Conservation (phyloP, 2,888 invertebrate species). For the Lottia gigantea region DNA sequence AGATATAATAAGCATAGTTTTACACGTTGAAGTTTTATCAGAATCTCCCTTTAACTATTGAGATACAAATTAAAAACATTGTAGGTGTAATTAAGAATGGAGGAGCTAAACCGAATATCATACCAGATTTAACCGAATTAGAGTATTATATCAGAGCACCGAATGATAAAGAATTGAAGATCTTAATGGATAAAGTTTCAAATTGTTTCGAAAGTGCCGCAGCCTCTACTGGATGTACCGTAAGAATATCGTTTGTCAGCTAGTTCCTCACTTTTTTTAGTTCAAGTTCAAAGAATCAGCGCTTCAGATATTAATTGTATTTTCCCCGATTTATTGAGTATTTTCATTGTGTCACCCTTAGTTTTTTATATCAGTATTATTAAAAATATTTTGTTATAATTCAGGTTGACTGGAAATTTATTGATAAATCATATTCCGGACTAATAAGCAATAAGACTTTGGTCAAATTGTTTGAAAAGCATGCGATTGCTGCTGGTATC, state of each 20-base stretch:
- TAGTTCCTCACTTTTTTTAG: too few species aligned
- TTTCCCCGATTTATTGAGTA: too few species aligned
- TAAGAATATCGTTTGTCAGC: conserved; percentile 30
- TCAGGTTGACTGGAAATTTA: conserved; percentile 48
- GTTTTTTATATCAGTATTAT: too few species aligned
- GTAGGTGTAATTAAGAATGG: conserved; percentile 57
- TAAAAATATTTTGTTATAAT: conserved; percentile 11
- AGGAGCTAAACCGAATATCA: conserved; percentile 56
- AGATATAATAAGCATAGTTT: too few species aligned
- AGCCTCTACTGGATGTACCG: conserved; percentile 55
- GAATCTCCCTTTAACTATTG: too few species aligned
- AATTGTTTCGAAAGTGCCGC: conserved; percentile 62
- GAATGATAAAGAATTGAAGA: conserved; percentile 47
- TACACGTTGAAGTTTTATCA: too few species aligned
- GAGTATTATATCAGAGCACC: conserved; percentile 57
- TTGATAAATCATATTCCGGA: conserved; percentile 47
- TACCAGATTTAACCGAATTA: conserved; percentile 61
- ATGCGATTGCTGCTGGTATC: conserved; percentile 50
- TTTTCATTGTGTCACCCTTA: too few species aligned
- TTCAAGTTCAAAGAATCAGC: too few species aligned
- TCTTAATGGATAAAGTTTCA: conserved; percentile 49
- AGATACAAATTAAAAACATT: too few species aligned
- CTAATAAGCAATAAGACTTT: conserved; percentile 58
- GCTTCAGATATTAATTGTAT: too few species aligned
- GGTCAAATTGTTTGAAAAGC: conserved; percentile 49